Evolutionary conservation across 1,140 invertebrate species (phyloP).

Genomic region (Scylla paramamosain): DNA sequence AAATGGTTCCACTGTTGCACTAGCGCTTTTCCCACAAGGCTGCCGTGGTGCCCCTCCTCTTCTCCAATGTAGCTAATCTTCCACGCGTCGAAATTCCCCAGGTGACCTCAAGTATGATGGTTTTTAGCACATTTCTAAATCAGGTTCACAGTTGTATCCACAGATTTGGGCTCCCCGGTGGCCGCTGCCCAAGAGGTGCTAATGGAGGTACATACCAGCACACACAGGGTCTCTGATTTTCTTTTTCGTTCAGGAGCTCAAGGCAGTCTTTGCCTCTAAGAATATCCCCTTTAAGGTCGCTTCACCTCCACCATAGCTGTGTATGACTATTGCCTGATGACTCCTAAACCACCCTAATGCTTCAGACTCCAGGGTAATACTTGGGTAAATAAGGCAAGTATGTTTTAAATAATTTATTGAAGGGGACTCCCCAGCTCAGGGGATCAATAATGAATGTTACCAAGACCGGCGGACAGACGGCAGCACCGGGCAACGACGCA

Average conservation of each 20-base stretch:
- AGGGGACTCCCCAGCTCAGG: constrained; percentile 38
- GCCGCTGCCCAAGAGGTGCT: neutral
- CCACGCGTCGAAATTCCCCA: neutral
- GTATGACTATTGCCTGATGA: neutral
- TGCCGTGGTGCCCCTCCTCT: neutral
- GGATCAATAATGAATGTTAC: constrained; percentile 73
- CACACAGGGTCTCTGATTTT: neutral
- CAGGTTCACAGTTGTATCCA: neutral
- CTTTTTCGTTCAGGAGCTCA: neutral
- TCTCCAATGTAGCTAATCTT: neutral
- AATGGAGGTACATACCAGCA: neutral
- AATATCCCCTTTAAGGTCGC: neutral
- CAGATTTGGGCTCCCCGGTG: neutral
- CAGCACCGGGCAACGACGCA: constrained; percentile 61
- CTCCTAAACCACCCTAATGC: neutral
- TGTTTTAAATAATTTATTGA: constrained; percentile 69
- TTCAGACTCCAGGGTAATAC: constrained; percentile 53
- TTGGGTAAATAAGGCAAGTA: constrained; percentile 70
- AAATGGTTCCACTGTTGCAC: neutral
- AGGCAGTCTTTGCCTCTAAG: neutral
- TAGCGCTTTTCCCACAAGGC: neutral
- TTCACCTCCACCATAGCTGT: neutral
- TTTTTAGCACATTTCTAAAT: neutral
- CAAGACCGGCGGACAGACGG: constrained; percentile 67
- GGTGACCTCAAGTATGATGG: neutral